These are phyloP conservation scores for Harpalus rubripes DNA, from an alignment of 2,888 invertebrate genomes.

Conservation along the genomic window DNA sequence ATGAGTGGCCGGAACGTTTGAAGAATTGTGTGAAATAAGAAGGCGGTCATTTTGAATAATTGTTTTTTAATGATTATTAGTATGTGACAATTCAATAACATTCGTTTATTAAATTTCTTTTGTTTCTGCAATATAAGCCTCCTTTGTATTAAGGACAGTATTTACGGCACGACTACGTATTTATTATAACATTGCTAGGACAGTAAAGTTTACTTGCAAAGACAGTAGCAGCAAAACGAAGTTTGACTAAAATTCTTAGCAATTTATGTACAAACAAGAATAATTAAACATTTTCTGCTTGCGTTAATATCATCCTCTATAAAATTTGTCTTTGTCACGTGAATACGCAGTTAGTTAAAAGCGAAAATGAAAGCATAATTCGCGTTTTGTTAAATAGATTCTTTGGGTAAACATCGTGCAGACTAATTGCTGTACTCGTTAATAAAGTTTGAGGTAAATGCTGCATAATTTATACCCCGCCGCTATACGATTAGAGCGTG, in stretches of 20 bases:
- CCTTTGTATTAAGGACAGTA: no score
- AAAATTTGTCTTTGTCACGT: constrained; percentile 52
- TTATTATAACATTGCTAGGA: no score
- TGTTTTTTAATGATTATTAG: no score
- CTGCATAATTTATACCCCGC: constrained; percentile 62
- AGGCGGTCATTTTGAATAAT: no score
- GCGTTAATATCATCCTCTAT: constrained; percentile 18
- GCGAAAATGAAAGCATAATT: constrained; percentile 45
- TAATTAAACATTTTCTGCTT: constrained; percentile 7
- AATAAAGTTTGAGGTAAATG: constrained; percentile 65
- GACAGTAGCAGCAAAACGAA: neutral
- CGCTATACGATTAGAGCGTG: constrained; percentile 57
- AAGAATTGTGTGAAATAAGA: no score
- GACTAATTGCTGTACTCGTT: constrained; percentile 63
- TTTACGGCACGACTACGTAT: no score
- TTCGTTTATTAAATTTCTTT: no score
- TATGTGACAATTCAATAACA: no score
- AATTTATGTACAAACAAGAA: constrained; percentile 30
- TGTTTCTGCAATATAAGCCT: no score
- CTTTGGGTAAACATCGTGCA: constrained; percentile 54
- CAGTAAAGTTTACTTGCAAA: no score
- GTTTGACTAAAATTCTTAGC: neutral
- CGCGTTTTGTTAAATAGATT: constrained; percentile 58
- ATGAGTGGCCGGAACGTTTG: no score
- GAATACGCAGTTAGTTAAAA: constrained; percentile 47